Evolutionary conservation across 1,140 invertebrate species (phyloP).

Genomic region (Drosophila pachea): DNA sequence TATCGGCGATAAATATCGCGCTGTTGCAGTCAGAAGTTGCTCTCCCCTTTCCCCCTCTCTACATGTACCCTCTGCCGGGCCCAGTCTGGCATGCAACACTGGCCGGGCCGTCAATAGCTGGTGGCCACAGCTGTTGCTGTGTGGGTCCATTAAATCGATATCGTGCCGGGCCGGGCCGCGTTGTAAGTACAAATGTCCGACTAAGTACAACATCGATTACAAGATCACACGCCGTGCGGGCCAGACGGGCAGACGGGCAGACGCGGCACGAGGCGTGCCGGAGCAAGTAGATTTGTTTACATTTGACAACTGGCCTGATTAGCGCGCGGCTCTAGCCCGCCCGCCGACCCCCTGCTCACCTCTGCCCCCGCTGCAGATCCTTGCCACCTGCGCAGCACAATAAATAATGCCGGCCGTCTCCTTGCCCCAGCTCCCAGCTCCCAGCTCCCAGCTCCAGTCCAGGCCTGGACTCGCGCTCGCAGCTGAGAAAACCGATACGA

Average conservation of each 20-base stretch:
- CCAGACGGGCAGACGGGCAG: not conserved
- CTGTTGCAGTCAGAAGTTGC: slow-evolving; percentile 27
- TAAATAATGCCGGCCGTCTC: slow-evolving; percentile 55
- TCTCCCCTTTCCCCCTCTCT: not conserved
- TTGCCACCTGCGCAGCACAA: slow-evolving; percentile 68
- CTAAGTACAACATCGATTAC: slow-evolving; percentile 69
- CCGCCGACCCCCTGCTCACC: slow-evolving; percentile 15
- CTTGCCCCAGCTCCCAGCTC: not conserved
- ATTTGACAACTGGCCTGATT: slow-evolving; percentile 29
- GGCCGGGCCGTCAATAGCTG: slow-evolving; percentile 42
- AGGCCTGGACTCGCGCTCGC: not conserved
- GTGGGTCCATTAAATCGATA: slow-evolving; percentile 58
- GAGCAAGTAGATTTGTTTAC: not conserved
- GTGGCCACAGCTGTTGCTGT: slow-evolving; percentile 17
- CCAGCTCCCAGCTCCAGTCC: not conserved
- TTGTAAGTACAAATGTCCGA: slow-evolving; percentile 59
- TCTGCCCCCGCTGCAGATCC: slow-evolving; percentile 1
- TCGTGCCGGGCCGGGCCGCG: slow-evolving; percentile 42
- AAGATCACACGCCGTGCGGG: slow-evolving; percentile 53
- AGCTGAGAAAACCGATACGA: slow-evolving; percentile 61
- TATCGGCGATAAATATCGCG: slow-evolving; percentile 67
- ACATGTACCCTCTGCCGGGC: not conserved
- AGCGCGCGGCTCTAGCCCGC: not conserved
- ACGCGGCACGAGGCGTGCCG: slow-evolving; percentile 33
- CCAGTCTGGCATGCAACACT: not conserved